phyloP scores from a whole-genome alignment of 1,140 invertebrate species.

The Drosophila truncata region DNA sequence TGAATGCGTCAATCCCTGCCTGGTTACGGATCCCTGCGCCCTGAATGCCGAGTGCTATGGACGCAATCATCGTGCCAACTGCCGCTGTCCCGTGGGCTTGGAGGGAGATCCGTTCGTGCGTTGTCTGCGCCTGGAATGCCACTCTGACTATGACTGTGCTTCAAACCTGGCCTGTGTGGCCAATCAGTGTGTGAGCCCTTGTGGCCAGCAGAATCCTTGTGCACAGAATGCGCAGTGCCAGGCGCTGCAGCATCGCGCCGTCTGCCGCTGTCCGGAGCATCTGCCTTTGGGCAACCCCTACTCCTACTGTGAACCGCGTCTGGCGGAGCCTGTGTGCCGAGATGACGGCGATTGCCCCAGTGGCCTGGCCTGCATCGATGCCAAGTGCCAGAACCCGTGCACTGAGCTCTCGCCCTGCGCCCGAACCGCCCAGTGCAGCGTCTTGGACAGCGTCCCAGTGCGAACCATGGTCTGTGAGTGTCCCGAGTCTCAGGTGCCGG shows the following conservation, averaged over 20 bases:
- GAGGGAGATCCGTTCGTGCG: conserved; percentile 91
- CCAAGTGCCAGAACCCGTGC: conserved; percentile 92
- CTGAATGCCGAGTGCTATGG: conserved; percentile 93
- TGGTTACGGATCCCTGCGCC: conserved; percentile 92
- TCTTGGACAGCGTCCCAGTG: conserved; percentile 92
- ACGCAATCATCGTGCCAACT: conserved; percentile 90
- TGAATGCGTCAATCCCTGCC: conserved; percentile 92
- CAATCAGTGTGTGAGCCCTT: conserved; percentile 91
- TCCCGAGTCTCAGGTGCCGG: conserved; percentile 92
- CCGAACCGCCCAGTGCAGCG: conserved; percentile 90
- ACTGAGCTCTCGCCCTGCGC: conserved; percentile 90
- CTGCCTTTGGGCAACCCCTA: conserved; percentile 91
- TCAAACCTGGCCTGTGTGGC: conserved; percentile 89
- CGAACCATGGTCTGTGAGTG: conserved; percentile 94
- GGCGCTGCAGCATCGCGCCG: conserved; percentile 90
- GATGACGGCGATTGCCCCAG: conserved; percentile 92
- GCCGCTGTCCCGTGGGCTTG: conserved; percentile 90
- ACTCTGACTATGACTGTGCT: conserved; percentile 91
- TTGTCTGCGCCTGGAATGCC: conserved; percentile 93
- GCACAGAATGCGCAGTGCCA: conserved; percentile 93
- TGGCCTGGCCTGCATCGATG: conserved; percentile 92
- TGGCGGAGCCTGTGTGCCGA: conserved; percentile 88
- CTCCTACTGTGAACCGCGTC: conserved; percentile 89
- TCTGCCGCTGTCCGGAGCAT: conserved; percentile 91
- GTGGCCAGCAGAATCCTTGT: conserved; percentile 88